A percentile compares a stretch with the other conserved stretches of the same genome.
These are phyloP conservation scores for Cossypha polioptera DNA, from an alignment of 2,797 vertebrate genomes.

Conservation along the genomic window DNA sequence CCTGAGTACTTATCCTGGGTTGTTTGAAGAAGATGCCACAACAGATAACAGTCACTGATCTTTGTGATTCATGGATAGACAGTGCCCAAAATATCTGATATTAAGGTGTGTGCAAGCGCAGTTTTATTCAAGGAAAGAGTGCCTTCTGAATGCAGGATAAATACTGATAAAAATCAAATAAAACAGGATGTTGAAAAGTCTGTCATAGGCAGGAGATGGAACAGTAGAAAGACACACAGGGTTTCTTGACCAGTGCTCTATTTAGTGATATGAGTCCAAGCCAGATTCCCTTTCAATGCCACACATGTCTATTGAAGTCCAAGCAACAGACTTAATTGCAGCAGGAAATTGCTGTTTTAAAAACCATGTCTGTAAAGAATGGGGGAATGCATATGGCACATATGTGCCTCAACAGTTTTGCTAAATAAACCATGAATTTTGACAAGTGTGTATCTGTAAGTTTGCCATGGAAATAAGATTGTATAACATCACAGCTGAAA, in stretches of 20 bases:
- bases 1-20: not conserved
- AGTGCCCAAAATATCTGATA: not conserved
- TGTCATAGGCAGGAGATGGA: not conserved
- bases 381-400: slow-evolving; percentile 41
- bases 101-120: not conserved
- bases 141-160: not conserved
- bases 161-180: not conserved
- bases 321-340: slow-evolving; percentile 24
- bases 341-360: slow-evolving; percentile 20
- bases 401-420: slow-evolving; percentile 37
- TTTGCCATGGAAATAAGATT: slow-evolving; percentile 67
- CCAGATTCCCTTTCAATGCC: not conserved
- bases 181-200: not conserved
- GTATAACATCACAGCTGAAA: slow-evolving; percentile 65
- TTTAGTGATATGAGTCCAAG: not conserved
- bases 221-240: not conserved
- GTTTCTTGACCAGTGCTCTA: not conserved
- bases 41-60: not conserved
- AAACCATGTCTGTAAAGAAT: slow-evolving; percentile 44
- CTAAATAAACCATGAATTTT: slow-evolving; percentile 59
- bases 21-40: not conserved
- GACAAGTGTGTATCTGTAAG: slow-evolving; percentile 52
- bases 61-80: not conserved
- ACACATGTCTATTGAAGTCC: slow-evolving; percentile 35
- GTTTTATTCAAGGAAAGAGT: not conserved